Evolutionary conservation across 2,888 invertebrate genomes (phyloP), one percentile per base, ranked within the genome.

Genomic region (Leucoma salicis): DNA sequence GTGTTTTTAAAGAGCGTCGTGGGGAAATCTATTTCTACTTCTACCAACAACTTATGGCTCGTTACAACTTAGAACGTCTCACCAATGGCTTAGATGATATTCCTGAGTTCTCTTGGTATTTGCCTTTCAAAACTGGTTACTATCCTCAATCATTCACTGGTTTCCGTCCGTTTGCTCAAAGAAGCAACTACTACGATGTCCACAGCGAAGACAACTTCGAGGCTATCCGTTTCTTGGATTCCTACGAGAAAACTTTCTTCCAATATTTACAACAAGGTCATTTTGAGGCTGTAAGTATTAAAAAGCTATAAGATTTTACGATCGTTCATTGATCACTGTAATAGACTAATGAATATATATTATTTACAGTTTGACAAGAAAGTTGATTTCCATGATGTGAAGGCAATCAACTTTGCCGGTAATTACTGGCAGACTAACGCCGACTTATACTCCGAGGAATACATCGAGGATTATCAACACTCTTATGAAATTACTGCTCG

Each of bases 401-500:
- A 91, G 31, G 90, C 92, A 31, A 71, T 92, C 46, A 89, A 91
- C 77, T 82, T 87, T 47, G 82, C 92, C 13, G 91, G 90, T 1
- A 90, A 91, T 72, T 74, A 90, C 61, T 89, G 92, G 73, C 91
- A 92, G 75, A 89, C 89, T 31, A 92, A 92, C 63, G 78, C 78
- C 41, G 91, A 92, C 61, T 55, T 85, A 39, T 82, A 77, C 52
- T 73, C 78, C 29, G 77, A 78, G 36, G 50, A 70, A 34, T 71
- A 60, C 40, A 65, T 70, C 15, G 70, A 65, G 39, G 66, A 78
- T 47, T 80, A 75, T 66, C 71, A 78, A 50, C 92, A 91, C 60
- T 92, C 92, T 14, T 90, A 91, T 48, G 91, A 92, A 70, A 85
- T 91, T 45, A 79, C 91, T 18, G 91, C 91, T 53, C 88, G 91